Evolutionary conservation across 2,113 vertebrate species (phyloP), one percentile per base, ranked within the genome.

Genomic region (Pygoscelis antarcticus): DNA sequence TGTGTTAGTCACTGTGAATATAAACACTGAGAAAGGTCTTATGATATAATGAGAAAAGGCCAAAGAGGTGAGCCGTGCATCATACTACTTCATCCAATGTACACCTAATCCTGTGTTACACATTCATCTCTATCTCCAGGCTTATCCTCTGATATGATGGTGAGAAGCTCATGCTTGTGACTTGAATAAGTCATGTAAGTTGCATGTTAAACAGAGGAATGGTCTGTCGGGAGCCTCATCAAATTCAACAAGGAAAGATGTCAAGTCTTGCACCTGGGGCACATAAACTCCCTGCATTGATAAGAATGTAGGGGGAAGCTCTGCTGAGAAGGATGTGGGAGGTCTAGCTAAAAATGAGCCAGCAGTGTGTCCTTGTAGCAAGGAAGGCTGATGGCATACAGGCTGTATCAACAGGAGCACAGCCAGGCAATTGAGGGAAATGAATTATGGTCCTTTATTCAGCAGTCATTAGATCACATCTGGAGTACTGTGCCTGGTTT

Each of bases 81-180:
- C 90, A 80, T 55, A 15, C 62, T 46, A 29, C 93, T 92, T 86
- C 71, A 86, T 46, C 81, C 92, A 90, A 2, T 3, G 87, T 91
- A 92, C 93, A 92, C 93, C 88, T 96, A 95, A 96, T 95, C 90
- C 96, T 58, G 58, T 32, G 79, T 94, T 96, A 26, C 82, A 80
- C 87, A 77, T 95, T 94, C 84, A 96, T 0, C 66, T 91, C 71
- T 65, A 11, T 91, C 92, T 96, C 78, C 79, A 77, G 90, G 92
- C 69, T 95, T 95, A 91, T 88, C 82, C 54, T 94, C 82, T 94
- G 90, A 90, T 96, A 34, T 23, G 90, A 38, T 94, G 92, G 93
- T 90, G 93, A 94, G 89, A 77, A 93, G 78, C 91, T 93, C 82
- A 54, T 83, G 90, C 85, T 70, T 94, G 84, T 96, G 92, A 83